These are phyloP conservation scores for Pterophyllum scalare DNA, from an alignment of 2,113 vertebrate genomes.

Conservation along the genomic window DNA sequence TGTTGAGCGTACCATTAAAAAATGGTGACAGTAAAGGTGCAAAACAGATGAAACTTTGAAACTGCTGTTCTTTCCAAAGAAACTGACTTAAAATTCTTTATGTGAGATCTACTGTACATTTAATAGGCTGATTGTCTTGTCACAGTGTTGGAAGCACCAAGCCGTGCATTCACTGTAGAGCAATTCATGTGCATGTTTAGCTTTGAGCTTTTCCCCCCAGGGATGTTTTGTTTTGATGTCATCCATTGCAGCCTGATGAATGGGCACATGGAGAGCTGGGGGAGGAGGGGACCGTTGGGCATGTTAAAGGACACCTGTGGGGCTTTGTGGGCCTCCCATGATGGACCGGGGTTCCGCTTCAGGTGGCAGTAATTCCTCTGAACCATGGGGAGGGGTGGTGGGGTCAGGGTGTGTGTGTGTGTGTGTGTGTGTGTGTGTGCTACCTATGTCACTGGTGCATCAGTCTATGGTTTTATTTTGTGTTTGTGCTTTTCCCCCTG, in stretches of 20 bases:
- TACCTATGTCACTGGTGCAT: neutral
- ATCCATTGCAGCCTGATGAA: constrained; percentile 66
- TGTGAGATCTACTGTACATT: constrained; percentile 2
- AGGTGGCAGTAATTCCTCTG: constrained; percentile 78
- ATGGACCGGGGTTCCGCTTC: constrained; percentile 79
- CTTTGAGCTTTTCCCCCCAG: constrained; percentile 53
- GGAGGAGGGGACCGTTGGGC: constrained; percentile 47
- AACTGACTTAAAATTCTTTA: neutral
- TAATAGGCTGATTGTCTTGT: constrained; percentile 34
- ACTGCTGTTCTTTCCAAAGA: neutral
- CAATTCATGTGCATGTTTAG: constrained; percentile 59
- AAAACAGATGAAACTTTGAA: neutral
- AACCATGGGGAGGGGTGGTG: constrained; percentile 45
- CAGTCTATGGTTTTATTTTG: neutral
- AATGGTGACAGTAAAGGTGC: neutral
- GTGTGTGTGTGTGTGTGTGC: neutral
- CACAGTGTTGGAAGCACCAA: constrained; percentile 28
- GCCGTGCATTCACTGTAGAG: constrained; percentile 46
- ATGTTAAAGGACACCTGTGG: constrained; percentile 80
- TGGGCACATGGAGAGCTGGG: constrained; percentile 68
- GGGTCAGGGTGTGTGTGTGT: constrained; percentile 29
- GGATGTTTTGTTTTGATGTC: constrained; percentile 77
- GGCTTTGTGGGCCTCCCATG: constrained; percentile 72
- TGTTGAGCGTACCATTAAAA: neutral
- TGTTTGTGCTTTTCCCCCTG: neutral